Conservation (phyloP, 2,113 vertebrate genomes). For the Pao palembangensis region DNA sequence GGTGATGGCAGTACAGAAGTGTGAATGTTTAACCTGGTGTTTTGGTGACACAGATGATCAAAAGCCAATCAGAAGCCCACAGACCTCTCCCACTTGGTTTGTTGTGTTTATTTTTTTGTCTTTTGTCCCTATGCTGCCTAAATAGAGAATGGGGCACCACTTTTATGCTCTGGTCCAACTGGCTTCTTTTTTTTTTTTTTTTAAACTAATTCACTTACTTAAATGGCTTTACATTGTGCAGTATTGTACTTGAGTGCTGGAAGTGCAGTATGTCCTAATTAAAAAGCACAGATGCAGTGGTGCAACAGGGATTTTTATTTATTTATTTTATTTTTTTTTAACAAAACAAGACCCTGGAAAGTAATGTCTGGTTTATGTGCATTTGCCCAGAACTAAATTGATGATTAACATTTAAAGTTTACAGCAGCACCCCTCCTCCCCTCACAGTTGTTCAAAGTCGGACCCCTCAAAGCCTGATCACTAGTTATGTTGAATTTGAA, state of each 20-base stretch:
- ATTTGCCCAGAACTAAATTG: conserved; percentile 42
- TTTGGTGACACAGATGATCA: background rate
- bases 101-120: conserved; percentile 1
- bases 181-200: conserved; percentile 8
- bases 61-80: conserved; percentile 18
- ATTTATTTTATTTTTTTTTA: too few species aligned
- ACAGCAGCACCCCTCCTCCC: background rate
- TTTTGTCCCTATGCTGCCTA: conserved; percentile 18
- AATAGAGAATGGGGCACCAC: conserved; percentile 17
- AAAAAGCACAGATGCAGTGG: conserved; percentile 31
- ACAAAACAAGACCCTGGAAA: conserved; percentile 10
- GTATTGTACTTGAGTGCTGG: conserved; percentile 53
- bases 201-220: conserved; percentile 26
- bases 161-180: conserved; percentile 17
- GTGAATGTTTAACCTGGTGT: conserved; percentile 29
- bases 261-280: conserved; percentile 35
- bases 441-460: conserved; percentile 38
- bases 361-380: conserved; percentile 22
- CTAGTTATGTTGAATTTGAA: conserved; percentile 22
- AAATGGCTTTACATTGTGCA: conserved; percentile 55
- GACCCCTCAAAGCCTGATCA: background rate
- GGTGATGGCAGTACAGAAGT: conserved; percentile 19
- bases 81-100: conserved; percentile 13
- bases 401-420: conserved; percentile 3
- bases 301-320: conserved; percentile 28